These are phyloP conservation scores for Pseudococcus viburni DNA, from an alignment of 2,888 invertebrate species.

Conservation along the genomic window DNA sequence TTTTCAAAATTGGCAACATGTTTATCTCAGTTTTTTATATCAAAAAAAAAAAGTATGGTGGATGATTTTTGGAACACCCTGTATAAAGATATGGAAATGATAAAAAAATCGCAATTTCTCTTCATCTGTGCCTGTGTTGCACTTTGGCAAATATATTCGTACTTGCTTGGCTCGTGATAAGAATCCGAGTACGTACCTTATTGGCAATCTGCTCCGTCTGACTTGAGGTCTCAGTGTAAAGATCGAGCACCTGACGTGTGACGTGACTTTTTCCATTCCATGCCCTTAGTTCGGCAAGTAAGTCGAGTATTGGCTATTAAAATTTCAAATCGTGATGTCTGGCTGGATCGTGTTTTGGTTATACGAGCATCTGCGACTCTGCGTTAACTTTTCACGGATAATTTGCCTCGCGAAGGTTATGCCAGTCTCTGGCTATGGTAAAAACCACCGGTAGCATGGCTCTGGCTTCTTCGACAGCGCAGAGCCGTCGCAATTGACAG, in stretches of 20 bases:
- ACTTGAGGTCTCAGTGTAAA: background rate
- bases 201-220: background rate
- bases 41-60: too few species aligned
- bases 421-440: background rate
- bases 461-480: too few species aligned
- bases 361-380: background rate
- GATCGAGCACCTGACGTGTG: background rate
- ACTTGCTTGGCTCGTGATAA: conserved; percentile 3
- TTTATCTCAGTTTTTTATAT: too few species aligned
- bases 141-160: background rate
- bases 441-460: too few species aligned
- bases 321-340: conserved; percentile 31
- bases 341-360: conserved; percentile 11
- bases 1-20: too few species aligned
- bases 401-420: background rate
- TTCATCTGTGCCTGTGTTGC: background rate
- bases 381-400: background rate
- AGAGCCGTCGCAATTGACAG: background rate
- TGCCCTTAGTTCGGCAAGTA: background rate
- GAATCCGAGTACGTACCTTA: background rate
- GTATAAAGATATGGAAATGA: too few species aligned
- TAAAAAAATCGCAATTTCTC: background rate
- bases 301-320: background rate
- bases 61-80: too few species aligned
- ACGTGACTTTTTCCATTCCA: conserved; percentile 3